A percentile compares a stretch with the other conserved stretches of the same genome.
These are phyloP conservation scores for Microcebus tavaratra DNA, from an alignment of 2,113 vertebrate genomes.

Conservation along the genomic window DNA sequence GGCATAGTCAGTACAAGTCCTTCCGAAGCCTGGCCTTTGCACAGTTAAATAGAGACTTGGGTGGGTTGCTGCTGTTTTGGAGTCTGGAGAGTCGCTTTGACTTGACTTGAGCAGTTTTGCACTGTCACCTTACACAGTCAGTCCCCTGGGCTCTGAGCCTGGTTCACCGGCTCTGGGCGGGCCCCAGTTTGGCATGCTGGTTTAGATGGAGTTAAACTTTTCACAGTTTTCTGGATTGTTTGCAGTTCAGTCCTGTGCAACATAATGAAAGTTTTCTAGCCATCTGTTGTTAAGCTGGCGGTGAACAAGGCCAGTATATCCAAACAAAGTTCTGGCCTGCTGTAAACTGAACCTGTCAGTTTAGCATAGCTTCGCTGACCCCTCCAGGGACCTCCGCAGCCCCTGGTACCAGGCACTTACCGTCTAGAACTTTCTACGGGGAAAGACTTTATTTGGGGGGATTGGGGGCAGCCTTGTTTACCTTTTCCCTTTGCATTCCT, in stretches of 20 bases:
- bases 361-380: slow-evolving; percentile 93
- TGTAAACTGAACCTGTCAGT: slow-evolving; percentile 95
- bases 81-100: slow-evolving; percentile 65
- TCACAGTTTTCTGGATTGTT: slow-evolving; percentile 88
- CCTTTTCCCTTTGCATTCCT: slow-evolving; percentile 87
- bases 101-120: slow-evolving; percentile 73
- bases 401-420: slow-evolving; percentile 91
- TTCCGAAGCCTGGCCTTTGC: slow-evolving; percentile 65
- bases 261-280: slow-evolving; percentile 93
- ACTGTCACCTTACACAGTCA: background rate
- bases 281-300: slow-evolving; percentile 97
- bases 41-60: slow-evolving; percentile 70
- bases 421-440: slow-evolving; percentile 80
- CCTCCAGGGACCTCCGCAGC: slow-evolving; percentile 83
- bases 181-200: slow-evolving; percentile 66
- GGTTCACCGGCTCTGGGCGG: background rate
- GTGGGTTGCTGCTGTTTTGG: slow-evolving; percentile 70
- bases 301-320: slow-evolving; percentile 93
- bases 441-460: slow-evolving; percentile 80
- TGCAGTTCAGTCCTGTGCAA: slow-evolving; percentile 87
- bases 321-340: slow-evolving; percentile 93
- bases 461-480: slow-evolving; percentile 90
- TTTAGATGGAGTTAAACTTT: slow-evolving; percentile 86
- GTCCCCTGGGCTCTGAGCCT: background rate
- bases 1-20: slow-evolving; percentile 37